Percentiles rank a stretch among this genome's conserved stretches.
These are phyloP conservation scores for Pempheris klunzingeri DNA, from an alignment of 2,797 vertebrate genomes.

Conservation along the genomic window DNA sequence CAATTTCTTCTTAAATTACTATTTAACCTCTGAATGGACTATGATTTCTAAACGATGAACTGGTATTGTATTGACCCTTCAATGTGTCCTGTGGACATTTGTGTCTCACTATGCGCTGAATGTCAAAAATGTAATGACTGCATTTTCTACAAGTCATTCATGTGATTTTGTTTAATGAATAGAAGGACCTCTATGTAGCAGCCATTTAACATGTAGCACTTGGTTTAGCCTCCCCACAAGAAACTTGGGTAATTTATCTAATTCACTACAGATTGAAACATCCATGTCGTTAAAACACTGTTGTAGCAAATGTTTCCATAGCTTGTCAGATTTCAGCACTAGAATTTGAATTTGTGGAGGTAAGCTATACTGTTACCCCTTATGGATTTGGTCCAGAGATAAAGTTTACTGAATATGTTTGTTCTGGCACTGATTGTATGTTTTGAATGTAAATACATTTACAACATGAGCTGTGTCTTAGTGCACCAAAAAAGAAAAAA, in stretches of 20 bases:
- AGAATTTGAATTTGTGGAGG: constrained; percentile 51
- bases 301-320: constrained; percentile 52
- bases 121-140: constrained; percentile 72
- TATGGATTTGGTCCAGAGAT: constrained; percentile 54
- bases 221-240: constrained; percentile 54
- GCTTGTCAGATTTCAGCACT: constrained; percentile 45
- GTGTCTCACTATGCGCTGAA: constrained; percentile 78
- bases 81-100: constrained; percentile 89
- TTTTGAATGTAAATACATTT: constrained; percentile 87
- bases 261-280: constrained; percentile 33
- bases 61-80: constrained; percentile 80
- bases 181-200: constrained; percentile 77
- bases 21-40: constrained; percentile 54
- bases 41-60: constrained; percentile 80
- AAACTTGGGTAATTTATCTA: constrained; percentile 47
- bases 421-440: constrained; percentile 82
- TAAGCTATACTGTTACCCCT: constrained; percentile 44
- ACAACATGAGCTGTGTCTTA: constrained; percentile 80
- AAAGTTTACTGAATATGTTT: constrained; percentile 66
- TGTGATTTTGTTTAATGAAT: constrained; percentile 64
- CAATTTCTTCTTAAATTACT: constrained; percentile 43
- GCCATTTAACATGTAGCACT: constrained; percentile 78
- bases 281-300: constrained; percentile 57
- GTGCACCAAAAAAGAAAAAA: constrained; percentile 66
- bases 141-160: constrained; percentile 71